Evolutionary conservation across 2,797 vertebrate genomes (phyloP).

Genomic region (Mormyrops attenuatus): DNA sequence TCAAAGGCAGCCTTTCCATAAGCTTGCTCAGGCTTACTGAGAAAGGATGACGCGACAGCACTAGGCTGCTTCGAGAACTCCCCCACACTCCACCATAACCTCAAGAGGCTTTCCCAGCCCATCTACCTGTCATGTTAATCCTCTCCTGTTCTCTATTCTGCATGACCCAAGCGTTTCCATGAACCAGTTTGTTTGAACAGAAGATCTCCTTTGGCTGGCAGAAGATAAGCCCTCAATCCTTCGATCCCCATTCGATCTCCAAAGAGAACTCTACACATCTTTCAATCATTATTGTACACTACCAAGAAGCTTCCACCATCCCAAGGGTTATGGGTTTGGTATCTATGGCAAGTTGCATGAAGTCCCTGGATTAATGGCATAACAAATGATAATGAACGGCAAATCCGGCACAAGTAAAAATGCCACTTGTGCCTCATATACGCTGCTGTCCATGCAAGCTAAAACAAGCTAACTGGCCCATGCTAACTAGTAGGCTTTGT

Average conservation of each 20-base stretch:
- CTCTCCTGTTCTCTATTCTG: not conserved
- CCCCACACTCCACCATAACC: not conserved
- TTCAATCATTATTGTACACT: constrained; percentile 3
- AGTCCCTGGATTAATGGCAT: constrained; percentile 5
- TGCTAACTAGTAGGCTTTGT: constrained; percentile 1
- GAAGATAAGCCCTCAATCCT: not conserved
- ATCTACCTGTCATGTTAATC: not conserved
- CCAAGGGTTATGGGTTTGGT: not conserved
- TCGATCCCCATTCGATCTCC: constrained; percentile 18
- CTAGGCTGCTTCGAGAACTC: not conserved
- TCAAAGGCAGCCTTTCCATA: not conserved
- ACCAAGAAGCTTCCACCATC: constrained; percentile 14
- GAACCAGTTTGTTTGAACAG: not conserved
- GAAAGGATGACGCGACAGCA: not conserved
- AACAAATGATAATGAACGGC: not conserved
- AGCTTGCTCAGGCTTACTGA: not conserved
- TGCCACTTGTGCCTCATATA: not conserved
- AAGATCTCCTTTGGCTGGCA: not conserved
- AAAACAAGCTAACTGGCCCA: constrained; percentile 5
- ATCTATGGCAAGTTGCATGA: constrained; percentile 17
- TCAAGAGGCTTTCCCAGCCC: not conserved
- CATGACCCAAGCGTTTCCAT: not conserved
- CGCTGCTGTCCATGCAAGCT: not conserved
- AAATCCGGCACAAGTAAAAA: not conserved
- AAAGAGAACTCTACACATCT: constrained; percentile 16